Conservation (phyloP, 2,113 vertebrate species). For the Otus sunia region DNA sequence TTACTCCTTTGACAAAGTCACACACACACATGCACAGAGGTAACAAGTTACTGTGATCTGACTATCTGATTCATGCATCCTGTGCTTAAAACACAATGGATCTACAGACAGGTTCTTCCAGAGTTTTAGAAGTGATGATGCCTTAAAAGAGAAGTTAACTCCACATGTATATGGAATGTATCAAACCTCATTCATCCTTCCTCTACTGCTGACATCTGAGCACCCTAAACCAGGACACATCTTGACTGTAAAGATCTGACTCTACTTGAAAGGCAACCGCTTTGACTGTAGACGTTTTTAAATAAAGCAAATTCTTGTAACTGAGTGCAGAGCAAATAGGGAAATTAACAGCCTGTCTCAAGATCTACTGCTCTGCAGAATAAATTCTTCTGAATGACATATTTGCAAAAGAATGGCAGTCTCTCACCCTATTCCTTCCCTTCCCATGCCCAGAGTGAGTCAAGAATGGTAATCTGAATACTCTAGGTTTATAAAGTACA, state of each 20-base stretch:
- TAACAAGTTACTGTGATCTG: neutral
- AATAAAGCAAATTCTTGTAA: neutral
- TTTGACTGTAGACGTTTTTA: neutral
- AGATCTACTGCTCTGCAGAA: neutral
- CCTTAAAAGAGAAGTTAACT: neutral
- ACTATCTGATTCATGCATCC: accelerated
- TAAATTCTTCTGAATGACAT: neutral
- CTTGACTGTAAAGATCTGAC: neutral
- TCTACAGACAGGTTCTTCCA: neutral
- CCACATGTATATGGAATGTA: neutral
- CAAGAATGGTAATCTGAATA: neutral
- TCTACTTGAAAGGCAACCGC: neutral
- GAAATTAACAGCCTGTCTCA: neutral
- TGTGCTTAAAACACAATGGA: neutral
- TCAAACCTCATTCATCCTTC: neutral
- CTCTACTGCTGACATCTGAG: neutral
- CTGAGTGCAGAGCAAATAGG: neutral
- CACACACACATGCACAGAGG: neutral
- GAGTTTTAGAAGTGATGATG: neutral
- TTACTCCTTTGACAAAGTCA: neutral
- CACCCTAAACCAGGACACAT: too few relatives aligned
- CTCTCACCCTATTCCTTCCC: neutral
- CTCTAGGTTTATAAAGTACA: neutral
- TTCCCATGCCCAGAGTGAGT: neutral
- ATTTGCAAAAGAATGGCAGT: neutral